Evolutionary conservation across 2,113 vertebrate genomes (phyloP).

Genomic region (Gymnobelideus leadbeateri): DNA sequence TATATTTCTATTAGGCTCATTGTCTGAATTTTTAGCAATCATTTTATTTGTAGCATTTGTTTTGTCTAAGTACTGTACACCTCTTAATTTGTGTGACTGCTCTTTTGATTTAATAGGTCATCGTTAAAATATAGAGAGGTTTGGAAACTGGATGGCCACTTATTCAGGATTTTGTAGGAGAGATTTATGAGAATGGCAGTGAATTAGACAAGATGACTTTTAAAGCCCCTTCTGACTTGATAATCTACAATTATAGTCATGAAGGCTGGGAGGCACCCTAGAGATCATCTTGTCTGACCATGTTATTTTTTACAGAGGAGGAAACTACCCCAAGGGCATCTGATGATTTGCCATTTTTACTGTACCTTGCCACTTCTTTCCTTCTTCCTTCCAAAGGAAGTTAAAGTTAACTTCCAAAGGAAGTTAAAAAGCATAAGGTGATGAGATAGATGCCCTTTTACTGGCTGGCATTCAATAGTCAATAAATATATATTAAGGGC

Average conservation of each 20-base stretch:
- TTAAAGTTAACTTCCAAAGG: neutral
- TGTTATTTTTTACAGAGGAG: neutral
- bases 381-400: neutral
- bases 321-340: neutral
- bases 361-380: neutral
- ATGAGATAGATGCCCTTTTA: neutral
- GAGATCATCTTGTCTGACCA: neutral
- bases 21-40: neutral
- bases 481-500: neutral
- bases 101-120: neutral
- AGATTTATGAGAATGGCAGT: neutral
- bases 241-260: neutral
- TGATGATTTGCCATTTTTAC: neutral
- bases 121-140: neutral
- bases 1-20: neutral
- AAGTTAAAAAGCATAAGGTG: neutral
- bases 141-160: neutral
- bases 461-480: neutral
- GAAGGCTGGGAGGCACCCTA: neutral
- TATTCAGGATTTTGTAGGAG: neutral
- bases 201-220: neutral
- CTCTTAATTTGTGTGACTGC: neutral
- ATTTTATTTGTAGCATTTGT: neutral
- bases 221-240: neutral
- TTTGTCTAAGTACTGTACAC: neutral